Evolutionary conservation across 2,888 invertebrate genomes (phyloP), one percentile per base, ranked within the genome.

Genomic region (Heliothis peltigera): DNA sequence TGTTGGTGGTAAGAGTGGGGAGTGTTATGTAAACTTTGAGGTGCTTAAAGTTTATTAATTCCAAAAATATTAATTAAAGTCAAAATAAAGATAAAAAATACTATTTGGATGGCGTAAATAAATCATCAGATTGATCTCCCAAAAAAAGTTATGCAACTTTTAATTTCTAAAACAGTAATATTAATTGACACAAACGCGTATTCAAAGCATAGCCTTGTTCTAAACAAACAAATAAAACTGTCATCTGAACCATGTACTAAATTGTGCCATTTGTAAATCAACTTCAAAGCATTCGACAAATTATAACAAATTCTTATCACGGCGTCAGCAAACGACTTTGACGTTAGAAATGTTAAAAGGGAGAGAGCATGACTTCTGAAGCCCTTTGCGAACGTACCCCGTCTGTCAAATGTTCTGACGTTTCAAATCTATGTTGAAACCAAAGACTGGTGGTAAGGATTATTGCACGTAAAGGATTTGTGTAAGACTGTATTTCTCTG

Each of bases 211-310:
- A 35, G 51, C n/a, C n/a, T n/a, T n/a, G n/a, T n/a, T n/a, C n/a
- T n/a, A 60, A 72, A 62, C 42, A 52, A 58, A 55, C 39, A 56
- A 74, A 70, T 74, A 77, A 74, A 77, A 64, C 70, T 64, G 75
- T 65, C 71, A 67, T 44, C 18, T 70, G 47, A 55, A 61, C 65
- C 46, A 59, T 46, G 32, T 32, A 32, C 10, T 56, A 52, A 74
- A 77, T 57, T 70, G 44, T 52, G 46, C 64, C 52, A 60, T 75
- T 64, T 60, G 59, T 64, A 66, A 63, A 63, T 64, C 70, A 59
- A 77, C 70, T 61, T 75, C 77, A 77, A 77, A 77, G 77, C 57
- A n/a, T 44, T 69, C 56, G 75, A 74, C 69, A 74, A 73, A 73
- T 74, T 73, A 61, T 74, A 64, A 64, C 57, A 57, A 68, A 68